These are phyloP conservation scores for Drosophila novamexicana DNA, from an alignment of 1,140 invertebrate species.

Conservation along the genomic window DNA sequence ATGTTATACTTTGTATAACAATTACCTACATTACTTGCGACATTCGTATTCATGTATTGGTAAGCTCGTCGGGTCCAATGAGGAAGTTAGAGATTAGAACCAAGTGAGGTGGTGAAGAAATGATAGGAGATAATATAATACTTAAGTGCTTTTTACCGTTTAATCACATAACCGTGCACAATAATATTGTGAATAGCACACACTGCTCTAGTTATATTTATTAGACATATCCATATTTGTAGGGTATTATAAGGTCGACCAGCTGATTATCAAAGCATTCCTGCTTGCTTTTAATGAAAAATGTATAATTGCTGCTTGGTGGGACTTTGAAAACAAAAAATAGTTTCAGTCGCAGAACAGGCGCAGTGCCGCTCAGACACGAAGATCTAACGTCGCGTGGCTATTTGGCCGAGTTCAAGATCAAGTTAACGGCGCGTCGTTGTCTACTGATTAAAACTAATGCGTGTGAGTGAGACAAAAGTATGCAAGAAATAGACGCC, in stretches of 20 bases:
- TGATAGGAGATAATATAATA: too few species aligned
- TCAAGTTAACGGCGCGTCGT: constrained; percentile 70
- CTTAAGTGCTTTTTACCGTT: too few species aligned
- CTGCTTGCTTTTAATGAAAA: constrained; percentile 59
- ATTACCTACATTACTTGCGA: background rate
- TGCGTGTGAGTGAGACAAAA: constrained; percentile 52
- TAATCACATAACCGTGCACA: too few species aligned
- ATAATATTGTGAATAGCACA: too few species aligned
- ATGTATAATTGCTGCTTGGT: constrained; percentile 68
- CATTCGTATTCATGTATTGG: too few species aligned
- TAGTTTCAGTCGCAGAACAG: constrained; percentile 65
- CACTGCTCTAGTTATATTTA: too few species aligned
- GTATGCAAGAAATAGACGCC: constrained; percentile 52
- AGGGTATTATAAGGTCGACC: constrained; percentile 37
- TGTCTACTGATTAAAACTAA: constrained; percentile 34
- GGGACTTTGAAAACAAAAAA: constrained; percentile 45
- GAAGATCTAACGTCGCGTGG: constrained; percentile 25
- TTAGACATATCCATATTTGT: background rate
- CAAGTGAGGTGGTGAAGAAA: too few species aligned
- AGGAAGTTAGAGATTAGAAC: too few species aligned
- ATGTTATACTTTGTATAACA: background rate
- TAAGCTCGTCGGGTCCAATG: too few species aligned
- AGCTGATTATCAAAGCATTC: background rate
- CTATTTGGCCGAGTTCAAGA: constrained; percentile 52
- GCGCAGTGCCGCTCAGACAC: constrained; percentile 41